These are phyloP conservation scores for Cephus pygmeus DNA, from an alignment of 2,888 invertebrate genomes.

Conservation along the genomic window DNA sequence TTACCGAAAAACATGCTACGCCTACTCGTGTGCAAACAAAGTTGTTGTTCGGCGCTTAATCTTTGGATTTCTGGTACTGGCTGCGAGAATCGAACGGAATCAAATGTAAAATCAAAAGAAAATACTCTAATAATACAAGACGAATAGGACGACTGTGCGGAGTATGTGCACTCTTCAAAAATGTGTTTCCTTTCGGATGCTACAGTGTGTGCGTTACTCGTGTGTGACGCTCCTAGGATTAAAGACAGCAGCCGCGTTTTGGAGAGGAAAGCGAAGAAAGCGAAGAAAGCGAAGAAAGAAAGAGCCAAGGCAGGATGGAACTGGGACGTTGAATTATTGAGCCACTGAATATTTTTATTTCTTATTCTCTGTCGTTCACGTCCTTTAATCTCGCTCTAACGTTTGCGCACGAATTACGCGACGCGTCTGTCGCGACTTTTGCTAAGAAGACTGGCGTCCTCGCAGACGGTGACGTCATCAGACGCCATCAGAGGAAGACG, in stretches of 20 bases:
- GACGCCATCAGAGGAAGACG: neutral
- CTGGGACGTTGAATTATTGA: slow-evolving; percentile 7
- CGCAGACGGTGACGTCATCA: neutral
- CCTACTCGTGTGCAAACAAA: neutral
- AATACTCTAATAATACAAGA: too few species aligned
- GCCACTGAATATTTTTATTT: neutral
- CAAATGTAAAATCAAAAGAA: too few species aligned
- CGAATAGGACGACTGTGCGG: too few species aligned
- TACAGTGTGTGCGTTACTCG: too few species aligned
- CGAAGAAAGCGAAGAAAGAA: neutral
- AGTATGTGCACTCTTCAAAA: neutral
- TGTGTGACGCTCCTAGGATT: neutral
- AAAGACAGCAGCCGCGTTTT: neutral
- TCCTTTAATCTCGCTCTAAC: slow-evolving; percentile 5
- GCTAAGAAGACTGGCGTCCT: neutral
- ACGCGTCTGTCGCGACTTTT: neutral
- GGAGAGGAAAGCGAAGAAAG: neutral
- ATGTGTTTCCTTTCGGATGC: neutral
- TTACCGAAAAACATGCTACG: neutral
- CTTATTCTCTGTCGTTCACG: neutral
- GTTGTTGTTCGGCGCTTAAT: neutral
- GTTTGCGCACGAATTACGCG: slow-evolving; percentile 1
- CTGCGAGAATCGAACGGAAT: neutral
- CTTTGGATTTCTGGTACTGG: neutral
- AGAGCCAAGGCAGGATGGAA: neutral